Evolutionary conservation across 1,140 invertebrate genomes (phyloP), one percentile per base, ranked within the genome.

Genomic region (Helicoverpa zea): DNA sequence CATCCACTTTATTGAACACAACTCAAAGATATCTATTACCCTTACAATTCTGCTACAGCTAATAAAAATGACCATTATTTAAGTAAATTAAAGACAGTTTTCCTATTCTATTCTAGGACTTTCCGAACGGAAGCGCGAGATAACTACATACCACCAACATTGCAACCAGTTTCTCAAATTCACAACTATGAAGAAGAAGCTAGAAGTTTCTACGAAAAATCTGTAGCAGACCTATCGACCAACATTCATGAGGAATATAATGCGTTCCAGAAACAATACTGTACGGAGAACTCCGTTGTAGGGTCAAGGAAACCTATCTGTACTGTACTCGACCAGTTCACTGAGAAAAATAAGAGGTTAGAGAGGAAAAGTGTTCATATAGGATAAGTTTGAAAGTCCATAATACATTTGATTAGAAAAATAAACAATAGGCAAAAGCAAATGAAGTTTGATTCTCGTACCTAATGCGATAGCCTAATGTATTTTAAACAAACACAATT

Each of bases 121-220:
- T 92, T 94, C 56, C 85, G 88, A 14, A 94, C 92, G 14, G 94
- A 95, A 89, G 43, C 68, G 30, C 85, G 86, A 74, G 91, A 94
- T 66, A 94, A 94, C 72, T 95, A 90, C 61, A 59, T 80, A 16
- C 43, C 83, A n/a, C 82, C 84, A 61, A 76, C 75, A 35, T 64
- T 81, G 12, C 59, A 79, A 56, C 83, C 85, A 54, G 86, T 84
- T 14, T 83, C 87, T 2, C 81, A 86, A 54, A 88, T 91, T 70
- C 83, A 87, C 11, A 83, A 89, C 56, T 74, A 83, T 18, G 90
- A 94, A 80, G 88, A 87, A 29, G 79, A 90, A 75, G 89, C 92
- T 1, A 82, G 86, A 73, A 83, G 63, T 1, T 75, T 77, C 30
- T 92, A 92, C 61, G 74, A 89, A 77, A 83, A 85, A 11, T 43